Conservation (phyloP, 1,140 invertebrate species). For the Mesaphorura yosii region DNA sequence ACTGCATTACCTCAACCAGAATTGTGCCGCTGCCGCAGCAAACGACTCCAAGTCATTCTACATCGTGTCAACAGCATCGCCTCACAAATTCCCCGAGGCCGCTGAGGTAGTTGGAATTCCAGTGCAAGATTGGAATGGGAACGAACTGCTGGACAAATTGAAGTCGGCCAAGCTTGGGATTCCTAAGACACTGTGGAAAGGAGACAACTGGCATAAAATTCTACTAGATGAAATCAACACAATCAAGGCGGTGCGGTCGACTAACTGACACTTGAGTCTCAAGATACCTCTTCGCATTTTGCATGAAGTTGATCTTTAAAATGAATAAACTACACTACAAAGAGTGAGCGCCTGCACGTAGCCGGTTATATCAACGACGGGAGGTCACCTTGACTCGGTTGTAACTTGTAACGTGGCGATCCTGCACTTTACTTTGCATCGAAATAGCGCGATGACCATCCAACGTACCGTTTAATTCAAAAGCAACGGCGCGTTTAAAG, state of each 20-base stretch:
- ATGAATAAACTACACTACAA: no score
- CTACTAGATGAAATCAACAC: constrained; percentile 35
- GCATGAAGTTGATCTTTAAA: no score
- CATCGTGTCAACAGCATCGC: constrained; percentile 39
- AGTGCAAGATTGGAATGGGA: constrained; percentile 8
- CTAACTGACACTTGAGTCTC: not conserved
- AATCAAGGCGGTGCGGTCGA: constrained; percentile 20
- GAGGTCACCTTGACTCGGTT: no score
- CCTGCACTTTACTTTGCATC: no score
- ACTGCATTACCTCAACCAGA: constrained; percentile 35
- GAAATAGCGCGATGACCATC: no score
- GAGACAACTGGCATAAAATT: constrained; percentile 36
- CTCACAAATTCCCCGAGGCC: constrained; percentile 40
- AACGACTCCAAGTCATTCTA: no score
- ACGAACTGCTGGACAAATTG: constrained; percentile 27
- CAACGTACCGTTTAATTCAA: no score
- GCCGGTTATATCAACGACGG: no score
- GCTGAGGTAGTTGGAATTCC: constrained; percentile 34
- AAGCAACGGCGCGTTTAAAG: no score
- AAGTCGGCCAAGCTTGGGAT: constrained; percentile 24
- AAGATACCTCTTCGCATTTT: no score
- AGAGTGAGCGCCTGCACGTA: no score
- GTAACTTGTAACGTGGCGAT: no score
- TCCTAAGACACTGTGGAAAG: constrained; percentile 33
- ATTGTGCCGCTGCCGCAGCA: constrained; percentile 1